Percentiles rank a stretch among this genome's conserved stretches.
Conservation (phyloP, 2,113 vertebrate species). For the Prionailurus bengalensis region DNA sequence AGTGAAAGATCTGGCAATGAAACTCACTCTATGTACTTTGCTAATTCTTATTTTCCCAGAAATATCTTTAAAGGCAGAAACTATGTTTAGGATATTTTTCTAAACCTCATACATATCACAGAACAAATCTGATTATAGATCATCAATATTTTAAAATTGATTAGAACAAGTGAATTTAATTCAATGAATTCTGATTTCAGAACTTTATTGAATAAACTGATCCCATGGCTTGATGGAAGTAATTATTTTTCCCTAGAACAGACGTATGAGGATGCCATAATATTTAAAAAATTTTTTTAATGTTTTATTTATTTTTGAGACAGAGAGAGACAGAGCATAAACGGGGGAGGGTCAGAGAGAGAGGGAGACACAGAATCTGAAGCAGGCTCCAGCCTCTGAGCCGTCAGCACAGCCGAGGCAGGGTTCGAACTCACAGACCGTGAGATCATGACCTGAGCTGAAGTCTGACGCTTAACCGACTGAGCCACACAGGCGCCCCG, state of each 20-base stretch:
- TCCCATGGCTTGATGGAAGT: constrained; percentile 18
- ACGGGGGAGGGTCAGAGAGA: too few species aligned
- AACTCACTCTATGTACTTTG: background rate
- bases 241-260: constrained; percentile 44
- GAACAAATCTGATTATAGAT: constrained; percentile 13
- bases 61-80: background rate
- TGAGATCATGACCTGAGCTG: too few species aligned
- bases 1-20: background rate
- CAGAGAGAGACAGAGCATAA: too few species aligned
- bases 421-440: too few species aligned
- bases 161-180: constrained; percentile 64
- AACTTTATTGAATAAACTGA: constrained; percentile 45
- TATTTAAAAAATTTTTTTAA: too few species aligned
- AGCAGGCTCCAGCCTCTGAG: too few species aligned
- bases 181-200: constrained; percentile 8
- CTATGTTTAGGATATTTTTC: background rate
- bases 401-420: too few species aligned
- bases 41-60: constrained; percentile 2
- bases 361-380: too few species aligned
- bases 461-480: too few species aligned
- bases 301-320: too few species aligned
- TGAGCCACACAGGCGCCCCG: too few species aligned
- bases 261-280: background rate
- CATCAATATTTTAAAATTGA: constrained; percentile 40
- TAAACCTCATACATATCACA: background rate